Evolutionary conservation across 1,140 invertebrate species (phyloP).

Genomic region (Halictus rubicundus): DNA sequence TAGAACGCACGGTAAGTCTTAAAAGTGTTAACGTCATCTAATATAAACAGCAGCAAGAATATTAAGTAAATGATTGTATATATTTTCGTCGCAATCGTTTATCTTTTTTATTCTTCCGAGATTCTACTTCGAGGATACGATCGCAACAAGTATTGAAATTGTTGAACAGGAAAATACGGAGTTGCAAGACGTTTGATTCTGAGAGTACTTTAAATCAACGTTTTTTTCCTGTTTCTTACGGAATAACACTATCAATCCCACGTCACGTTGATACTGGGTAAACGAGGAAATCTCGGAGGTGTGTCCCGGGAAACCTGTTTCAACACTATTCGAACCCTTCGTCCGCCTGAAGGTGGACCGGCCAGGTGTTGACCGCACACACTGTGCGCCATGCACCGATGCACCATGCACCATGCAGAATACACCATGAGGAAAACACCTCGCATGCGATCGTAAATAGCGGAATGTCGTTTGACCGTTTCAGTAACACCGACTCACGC

Average conservation of each 20-base stretch:
- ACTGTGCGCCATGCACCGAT: too few species aligned
- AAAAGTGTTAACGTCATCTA: too few species aligned
- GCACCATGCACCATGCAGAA: too few species aligned
- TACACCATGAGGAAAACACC: too few species aligned
- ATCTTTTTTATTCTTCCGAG: too few species aligned
- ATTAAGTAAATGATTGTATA: too few species aligned
- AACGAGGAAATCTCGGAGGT: not conserved
- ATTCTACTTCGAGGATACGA: too few species aligned
- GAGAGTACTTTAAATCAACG: not conserved
- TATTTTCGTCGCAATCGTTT: too few species aligned
- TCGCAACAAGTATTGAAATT: too few species aligned
- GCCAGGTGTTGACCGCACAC: not conserved
- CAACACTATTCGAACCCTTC: not conserved
- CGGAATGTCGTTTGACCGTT: not conserved
- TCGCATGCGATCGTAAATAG: not conserved
- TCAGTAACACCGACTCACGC: not conserved
- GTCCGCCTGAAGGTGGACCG: not conserved
- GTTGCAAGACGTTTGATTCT: too few species aligned
- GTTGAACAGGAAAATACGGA: not conserved
- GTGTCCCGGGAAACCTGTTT: conserved; percentile 19
- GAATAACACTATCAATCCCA: not conserved
- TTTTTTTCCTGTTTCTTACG: not conserved
- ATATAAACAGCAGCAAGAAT: too few species aligned
- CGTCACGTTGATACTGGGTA: not conserved
- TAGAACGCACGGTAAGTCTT: too few species aligned